Conservation (phyloP, 2,888 invertebrate species). For the Hirtodrosophila alboralis region DNA sequence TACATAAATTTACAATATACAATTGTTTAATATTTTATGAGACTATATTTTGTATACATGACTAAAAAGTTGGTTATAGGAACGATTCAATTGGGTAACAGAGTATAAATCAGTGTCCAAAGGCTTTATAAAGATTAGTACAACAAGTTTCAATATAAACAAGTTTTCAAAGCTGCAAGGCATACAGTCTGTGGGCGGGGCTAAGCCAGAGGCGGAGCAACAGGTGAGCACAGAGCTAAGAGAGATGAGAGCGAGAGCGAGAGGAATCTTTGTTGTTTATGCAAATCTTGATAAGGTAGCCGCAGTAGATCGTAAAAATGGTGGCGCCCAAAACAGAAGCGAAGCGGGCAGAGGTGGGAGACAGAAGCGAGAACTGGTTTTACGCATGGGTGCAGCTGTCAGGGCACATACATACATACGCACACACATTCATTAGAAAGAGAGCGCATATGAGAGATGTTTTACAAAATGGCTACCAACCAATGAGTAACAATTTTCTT, state of each 20-base stretch:
- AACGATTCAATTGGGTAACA: too few relatives aligned
- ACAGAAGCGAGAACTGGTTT: constrained; percentile 62
- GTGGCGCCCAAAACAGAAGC: constrained; percentile 68
- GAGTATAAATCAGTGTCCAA: too few relatives aligned
- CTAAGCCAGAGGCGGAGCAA: constrained; percentile 30
- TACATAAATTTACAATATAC: too few relatives aligned
- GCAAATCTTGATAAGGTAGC: constrained; percentile 55
- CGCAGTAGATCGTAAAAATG: constrained; percentile 59
- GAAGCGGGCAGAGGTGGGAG: constrained; percentile 3
- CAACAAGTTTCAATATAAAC: constrained; percentile 21
- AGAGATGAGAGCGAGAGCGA: neutral
- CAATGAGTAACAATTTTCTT: constrained; percentile 30
- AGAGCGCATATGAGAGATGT: constrained; percentile 34
- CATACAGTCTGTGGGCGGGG: constrained; percentile 24
- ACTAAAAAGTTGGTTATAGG: too few relatives aligned
- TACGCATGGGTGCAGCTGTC: constrained; percentile 72
- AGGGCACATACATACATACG: constrained; percentile 7
- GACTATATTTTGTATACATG: too few relatives aligned
- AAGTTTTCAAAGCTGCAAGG: constrained; percentile 13
- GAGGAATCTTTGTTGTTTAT: constrained; percentile 30
- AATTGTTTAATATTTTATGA: too few relatives aligned
- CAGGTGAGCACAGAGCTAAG: neutral
- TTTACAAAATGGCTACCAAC: constrained; percentile 69
- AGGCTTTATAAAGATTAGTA: constrained; percentile 7
- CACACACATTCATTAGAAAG: constrained; percentile 44